Evolutionary conservation across 2,797 vertebrate genomes (phyloP).

Genomic region (Gobionotothen gibberifrons): DNA sequence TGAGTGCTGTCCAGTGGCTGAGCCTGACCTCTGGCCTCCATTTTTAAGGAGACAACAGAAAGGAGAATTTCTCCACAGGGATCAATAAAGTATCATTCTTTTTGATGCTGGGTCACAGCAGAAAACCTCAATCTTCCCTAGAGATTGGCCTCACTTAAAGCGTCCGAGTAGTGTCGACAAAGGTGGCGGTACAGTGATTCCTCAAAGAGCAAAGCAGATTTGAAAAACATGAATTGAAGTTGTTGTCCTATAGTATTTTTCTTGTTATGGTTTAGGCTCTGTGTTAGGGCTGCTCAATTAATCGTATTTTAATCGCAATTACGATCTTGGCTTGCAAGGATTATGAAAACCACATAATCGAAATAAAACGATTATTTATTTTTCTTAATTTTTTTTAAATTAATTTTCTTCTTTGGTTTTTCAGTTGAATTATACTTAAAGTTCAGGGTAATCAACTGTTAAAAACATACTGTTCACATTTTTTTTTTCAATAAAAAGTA

Average conservation of each 20-base stretch:
- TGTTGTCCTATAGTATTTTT: not conserved
- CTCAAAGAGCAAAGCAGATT: slow-evolving; percentile 20
- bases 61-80: slow-evolving; percentile 45
- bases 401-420: no score
- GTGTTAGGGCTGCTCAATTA: not conserved
- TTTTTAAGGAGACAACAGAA: slow-evolving; percentile 48
- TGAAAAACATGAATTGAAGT: slow-evolving; percentile 8
- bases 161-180: slow-evolving; percentile 11
- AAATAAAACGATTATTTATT: no score
- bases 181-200: slow-evolving; percentile 16
- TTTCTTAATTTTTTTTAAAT: no score
- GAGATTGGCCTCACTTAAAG: slow-evolving; percentile 44
- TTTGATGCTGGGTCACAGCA: slow-evolving; percentile 40
- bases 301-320: no score
- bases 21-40: slow-evolving; percentile 61
- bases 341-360: no score
- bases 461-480: no score
- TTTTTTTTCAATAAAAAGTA: no score
- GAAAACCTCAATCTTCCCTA: slow-evolving; percentile 48
- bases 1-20: slow-evolving; percentile 26
- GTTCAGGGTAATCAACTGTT: no score
- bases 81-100: slow-evolving; percentile 67
- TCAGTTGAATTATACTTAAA: no score
- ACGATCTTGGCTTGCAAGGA: no score
- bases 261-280: not conserved